Evolutionary conservation across 2,797 vertebrate species (phyloP), one percentile per base, ranked within the genome.

Genomic region (Hapalemur alaotrensis): DNA sequence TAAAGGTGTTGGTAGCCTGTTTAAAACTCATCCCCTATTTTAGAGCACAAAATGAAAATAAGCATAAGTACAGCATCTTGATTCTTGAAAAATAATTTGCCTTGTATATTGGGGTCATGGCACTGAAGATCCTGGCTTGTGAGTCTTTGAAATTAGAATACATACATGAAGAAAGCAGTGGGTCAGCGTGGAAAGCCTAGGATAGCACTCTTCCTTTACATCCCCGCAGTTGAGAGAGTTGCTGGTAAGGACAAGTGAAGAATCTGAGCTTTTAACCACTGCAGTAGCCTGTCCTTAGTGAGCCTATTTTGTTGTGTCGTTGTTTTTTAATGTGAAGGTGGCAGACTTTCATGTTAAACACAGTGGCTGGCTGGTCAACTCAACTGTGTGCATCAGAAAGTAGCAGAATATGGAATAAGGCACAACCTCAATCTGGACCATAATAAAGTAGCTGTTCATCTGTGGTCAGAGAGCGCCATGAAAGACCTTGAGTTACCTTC

Each of bases 381-480:
- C 98, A 98, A 97, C 95, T 8, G 18, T 97, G 97, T 97, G 97
- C 89, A 97, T 98, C 97, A 81, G 98, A 89, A 98, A 98, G 98
- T 97, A 97, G 97, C 97, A 97, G 95, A 98, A 97, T 97, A 97
- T 97, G 96, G 98, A 98, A 97, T 95, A 88, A 98, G 98, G 98
- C 94, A 84, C 97, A 98, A 97, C 98, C 98, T 98, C 98, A 97
- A 80, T 98, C 97, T 98, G 93, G 95, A 8, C 97, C 97, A 70
- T 98, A 98, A 98, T 98, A 98, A 98, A 99, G 98, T 98, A 98
- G 98, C 98, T 99, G 98, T 98, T 99, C 98, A 98, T 98, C 98
- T 98, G 98, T 98, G 98, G 98, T 98, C 98, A 98, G 98, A 98
- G 98, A 99, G 98, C 98, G 80, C 98, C 98, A 97, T 90, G 97